phyloP scores from a whole-genome alignment of 2,113 vertebrate genomes.

The Tursiops truncatus region DNA sequence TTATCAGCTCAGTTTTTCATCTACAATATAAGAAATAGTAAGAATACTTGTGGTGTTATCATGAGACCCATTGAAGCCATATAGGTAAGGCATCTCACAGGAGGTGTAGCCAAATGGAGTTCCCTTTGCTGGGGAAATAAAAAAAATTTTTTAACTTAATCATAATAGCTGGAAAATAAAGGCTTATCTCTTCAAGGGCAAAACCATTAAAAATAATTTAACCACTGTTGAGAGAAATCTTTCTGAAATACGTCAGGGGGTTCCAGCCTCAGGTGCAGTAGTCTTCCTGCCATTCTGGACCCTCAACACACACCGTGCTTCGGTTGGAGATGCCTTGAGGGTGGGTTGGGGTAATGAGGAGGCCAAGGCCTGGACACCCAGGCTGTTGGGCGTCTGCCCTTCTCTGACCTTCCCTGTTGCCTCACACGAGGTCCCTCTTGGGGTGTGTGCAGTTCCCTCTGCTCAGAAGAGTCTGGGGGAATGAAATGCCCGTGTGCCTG shows the following conservation, averaged over 20 bases:
- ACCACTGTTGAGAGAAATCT: not conserved
- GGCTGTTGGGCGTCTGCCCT: not conserved
- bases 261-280: accelerated
- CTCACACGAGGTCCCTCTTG: not conserved
- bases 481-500: accelerated
- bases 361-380: not conserved
- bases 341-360: not conserved
- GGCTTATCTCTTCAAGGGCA: not conserved
- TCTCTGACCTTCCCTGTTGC: not conserved
- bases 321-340: not conserved
- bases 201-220: not conserved
- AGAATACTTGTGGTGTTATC: not conserved
- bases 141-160: not conserved
- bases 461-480: not conserved
- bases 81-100: not conserved
- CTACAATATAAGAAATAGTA: not conserved
- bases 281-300: not conserved
- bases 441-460: not conserved
- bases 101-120: not conserved
- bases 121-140: not conserved
- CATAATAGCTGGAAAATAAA: not conserved
- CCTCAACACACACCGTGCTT: too few species aligned
- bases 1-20: not conserved
- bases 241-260: not conserved
- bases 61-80: not conserved